Base-by-base conservation (phyloP, 2,113 vertebrate genomes). In the Seriola dumerili region DNA sequence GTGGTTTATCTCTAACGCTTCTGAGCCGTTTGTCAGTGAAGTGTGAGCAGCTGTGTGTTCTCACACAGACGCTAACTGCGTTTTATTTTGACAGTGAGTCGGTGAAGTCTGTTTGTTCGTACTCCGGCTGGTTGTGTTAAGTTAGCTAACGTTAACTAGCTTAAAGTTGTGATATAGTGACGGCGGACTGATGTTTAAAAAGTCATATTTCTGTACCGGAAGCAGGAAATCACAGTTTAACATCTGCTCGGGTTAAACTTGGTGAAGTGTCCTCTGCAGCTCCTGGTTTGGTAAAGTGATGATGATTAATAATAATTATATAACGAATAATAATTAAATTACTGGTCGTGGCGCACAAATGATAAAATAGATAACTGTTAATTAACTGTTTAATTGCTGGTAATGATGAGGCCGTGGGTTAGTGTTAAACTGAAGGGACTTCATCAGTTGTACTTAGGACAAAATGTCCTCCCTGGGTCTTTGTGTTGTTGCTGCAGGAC, bases 21-120 rank as follows among this genome's bases (percentile, higher is more conserved):
- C 0, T 5, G 7, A 6, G 21, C 14, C 36, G 2, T 8, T 5
- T 2, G 1, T 10, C 0, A 6, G 46, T n/a, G 0, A 0, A n/a
- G 19, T 19, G 0, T 10, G 13, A 3, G 16, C 17, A 8, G 17
- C 13, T 23, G 13, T 12, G 25, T 10, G 1, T 0, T 2, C 0
- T 1, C 3, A 46, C 61, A 8, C 2, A 7, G 25, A 16, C 1
- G 46, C 13, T 3, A 21, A 12, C 36, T 40, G 29, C 9, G 58
- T 13, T 2, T n/a, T 58, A 9, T 40, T 44, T 23, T 50, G 6
- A 13, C 17, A 44, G 12, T 14, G 1, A 7, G 59, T 66, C 29
- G 13, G 29, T 48, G 9, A 48, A 29, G 1, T n/a, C 1, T 0
- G 14, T 19, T 23, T 16, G 36, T 29, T 58, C 9, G 16, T 17